A percentile compares a stretch with the other conserved stretches of the same genome.
Conservation (phyloP, 2,888 invertebrate species). For the Oegoconia quadripuncta region DNA sequence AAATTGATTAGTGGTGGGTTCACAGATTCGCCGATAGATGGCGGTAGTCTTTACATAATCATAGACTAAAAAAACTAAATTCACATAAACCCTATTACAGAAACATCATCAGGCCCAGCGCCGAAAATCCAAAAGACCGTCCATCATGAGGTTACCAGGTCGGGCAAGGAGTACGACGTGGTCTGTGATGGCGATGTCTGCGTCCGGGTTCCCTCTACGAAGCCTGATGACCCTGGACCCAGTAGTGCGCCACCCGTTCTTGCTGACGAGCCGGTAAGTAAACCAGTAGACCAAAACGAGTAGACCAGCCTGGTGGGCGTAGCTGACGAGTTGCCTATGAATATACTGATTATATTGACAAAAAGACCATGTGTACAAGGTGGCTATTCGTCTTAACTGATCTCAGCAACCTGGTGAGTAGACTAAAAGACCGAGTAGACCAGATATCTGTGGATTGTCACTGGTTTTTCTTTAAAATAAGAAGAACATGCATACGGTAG, state of each 20-base stretch:
- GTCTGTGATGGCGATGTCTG: constrained; percentile 77
- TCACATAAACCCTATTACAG: constrained; percentile 14
- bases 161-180: constrained; percentile 49
- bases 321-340: no score
- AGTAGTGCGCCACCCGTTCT: constrained; percentile 25
- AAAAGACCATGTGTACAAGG: not conserved
- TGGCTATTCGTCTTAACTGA: not conserved
- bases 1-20: no score
- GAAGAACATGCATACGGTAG: no score
- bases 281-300: not conserved
- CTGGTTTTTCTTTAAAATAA: no score
- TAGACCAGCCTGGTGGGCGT: no score
- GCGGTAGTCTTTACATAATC: no score
- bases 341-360: no score
- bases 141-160: constrained; percentile 22
- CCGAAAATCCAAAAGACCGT: constrained; percentile 41
- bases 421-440: not conserved
- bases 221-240: constrained; percentile 40
- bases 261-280: not conserved
- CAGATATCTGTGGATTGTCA: no score
- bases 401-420: not conserved
- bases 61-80: not conserved
- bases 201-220: constrained; percentile 39
- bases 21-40: no score
- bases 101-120: constrained; percentile 35